These are phyloP conservation scores for Chaetogeoica ovagalla DNA, from an alignment of 2,888 invertebrate genomes.

Conservation along the genomic window DNA sequence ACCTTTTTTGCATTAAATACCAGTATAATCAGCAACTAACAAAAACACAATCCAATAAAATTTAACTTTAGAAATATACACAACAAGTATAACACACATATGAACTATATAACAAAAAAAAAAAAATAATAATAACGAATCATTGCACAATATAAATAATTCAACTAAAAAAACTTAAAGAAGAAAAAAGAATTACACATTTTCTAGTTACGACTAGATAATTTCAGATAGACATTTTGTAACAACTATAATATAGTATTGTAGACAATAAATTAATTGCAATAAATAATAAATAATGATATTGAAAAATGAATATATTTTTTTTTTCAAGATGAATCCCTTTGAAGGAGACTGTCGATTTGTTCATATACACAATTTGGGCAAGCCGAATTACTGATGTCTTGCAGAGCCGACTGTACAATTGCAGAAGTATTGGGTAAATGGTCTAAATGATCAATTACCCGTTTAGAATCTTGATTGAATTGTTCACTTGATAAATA, in stretches of 20 bases:
- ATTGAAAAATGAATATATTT: conserved; percentile 10
- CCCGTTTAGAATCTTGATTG: conserved; percentile 32
- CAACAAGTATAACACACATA: conserved; percentile 23
- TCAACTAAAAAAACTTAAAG: conserved; percentile 42
- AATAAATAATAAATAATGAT: conserved; percentile 11
- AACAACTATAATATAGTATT: background rate
- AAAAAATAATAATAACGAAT: conserved; percentile 24
- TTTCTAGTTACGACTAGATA: conserved; percentile 43
- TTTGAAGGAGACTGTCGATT: conserved; percentile 34
- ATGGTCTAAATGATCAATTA: conserved; percentile 24
- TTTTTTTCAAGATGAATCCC: background rate
- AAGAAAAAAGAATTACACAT: conserved; percentile 23
- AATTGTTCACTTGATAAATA: conserved; percentile 45
- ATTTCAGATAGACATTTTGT: conserved; percentile 21
- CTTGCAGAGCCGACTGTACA: conserved; percentile 30
- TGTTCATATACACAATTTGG: conserved; percentile 44
- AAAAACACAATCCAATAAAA: conserved; percentile 3
- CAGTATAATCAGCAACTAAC: background rate
- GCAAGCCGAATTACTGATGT: conserved; percentile 38
- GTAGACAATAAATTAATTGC: background rate
- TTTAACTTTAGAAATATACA: conserved; percentile 6
- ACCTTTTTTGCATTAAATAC: conserved; percentile 40
- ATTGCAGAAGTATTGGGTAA: conserved; percentile 31
- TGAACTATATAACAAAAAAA: conserved; percentile 32
- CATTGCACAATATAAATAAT: conserved; percentile 40